phyloP scores from a whole-genome alignment of 2,797 vertebrate species.

The Phalloptychus januarius region DNA sequence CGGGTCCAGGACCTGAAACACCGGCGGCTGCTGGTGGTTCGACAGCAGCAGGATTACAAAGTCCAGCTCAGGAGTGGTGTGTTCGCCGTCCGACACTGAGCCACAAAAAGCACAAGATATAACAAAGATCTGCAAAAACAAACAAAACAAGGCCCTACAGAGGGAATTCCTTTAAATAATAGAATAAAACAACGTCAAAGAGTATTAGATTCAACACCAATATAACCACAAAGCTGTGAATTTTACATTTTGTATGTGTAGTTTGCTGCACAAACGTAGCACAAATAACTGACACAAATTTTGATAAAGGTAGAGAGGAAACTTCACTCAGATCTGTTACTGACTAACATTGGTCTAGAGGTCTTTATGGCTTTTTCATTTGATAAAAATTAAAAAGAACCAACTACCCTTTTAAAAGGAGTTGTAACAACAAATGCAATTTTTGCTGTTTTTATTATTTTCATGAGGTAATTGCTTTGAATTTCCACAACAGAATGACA shows the following conservation, averaged over 20 bases:
- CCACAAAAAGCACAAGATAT: not conserved
- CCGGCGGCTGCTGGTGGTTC: slow-evolving; percentile 82
- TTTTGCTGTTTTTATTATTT: not conserved
- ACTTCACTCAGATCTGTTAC: not conserved
- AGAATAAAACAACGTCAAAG: not conserved
- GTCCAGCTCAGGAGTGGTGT: slow-evolving; percentile 88
- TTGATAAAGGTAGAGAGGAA: too few relatives aligned
- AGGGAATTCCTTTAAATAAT: not conserved
- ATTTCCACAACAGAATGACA: not conserved
- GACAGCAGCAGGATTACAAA: slow-evolving; percentile 90
- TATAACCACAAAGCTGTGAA: not conserved
- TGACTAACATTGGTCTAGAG: not conserved
- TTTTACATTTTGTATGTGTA: not conserved
- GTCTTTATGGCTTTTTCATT: too few relatives aligned
- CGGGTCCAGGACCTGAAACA: slow-evolving; percentile 88
- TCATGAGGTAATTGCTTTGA: not conserved
- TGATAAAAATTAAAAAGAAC: not conserved
- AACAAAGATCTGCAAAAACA: not conserved
- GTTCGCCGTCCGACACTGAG: slow-evolving; percentile 90
- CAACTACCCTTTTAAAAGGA: not conserved
- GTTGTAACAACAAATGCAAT: not conserved
- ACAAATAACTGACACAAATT: too few relatives aligned
- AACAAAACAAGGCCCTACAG: not conserved
- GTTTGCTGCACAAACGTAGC: too few relatives aligned
- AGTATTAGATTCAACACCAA: not conserved